Evolutionary conservation across 2,888 invertebrate species (phyloP), one percentile per base, ranked within the genome.

Genomic region (Tanytarsus gracilentus): DNA sequence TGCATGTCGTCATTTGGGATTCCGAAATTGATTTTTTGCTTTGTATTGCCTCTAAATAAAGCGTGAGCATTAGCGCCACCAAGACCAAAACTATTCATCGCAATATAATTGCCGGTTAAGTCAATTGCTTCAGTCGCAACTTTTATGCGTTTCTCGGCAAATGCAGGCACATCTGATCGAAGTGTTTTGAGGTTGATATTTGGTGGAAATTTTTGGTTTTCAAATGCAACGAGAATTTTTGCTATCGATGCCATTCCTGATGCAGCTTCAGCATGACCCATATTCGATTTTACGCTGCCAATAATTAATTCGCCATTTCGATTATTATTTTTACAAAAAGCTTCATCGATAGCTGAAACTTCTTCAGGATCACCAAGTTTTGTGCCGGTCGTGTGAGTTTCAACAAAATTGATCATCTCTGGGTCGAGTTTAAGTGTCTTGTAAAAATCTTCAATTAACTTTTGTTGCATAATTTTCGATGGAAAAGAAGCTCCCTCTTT

Each of bases 311-410:
- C 85, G 0, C 78, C 81, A 0, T 79, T 81, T 26, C 89, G 77
- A 9, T 79, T 79, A 4, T 79, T 78, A 5, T 52, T 29, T 6
- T 39, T 56, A 68, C 88, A 88, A 70, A 93, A 83, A 27, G 88
- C 80, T 65, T 84, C 84, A 53, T 88, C 86, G 53, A 97, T 82
- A 0, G 91, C 88, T 65, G 83, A 77, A 61, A 92, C 76, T 73
- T 97, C 97, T 70, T 94, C 92, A 0, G 95, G 94, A 74, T 97
- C 97, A 14, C 96, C 94, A 2, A 88, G 85, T 63, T 76, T 77
- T 0, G 79, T 78, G 55, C 82, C 82, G 16, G 80, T 80, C 16
- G 82, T 82, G 68, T 82, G 68, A 63, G 80, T 78, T 67, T 83
- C 82, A 27, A 83, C 74, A 66, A 78, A 82, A 16, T 70, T 68